Conservation (phyloP, 2,797 vertebrate species). For the Coregonus ussuriensis region DNA sequence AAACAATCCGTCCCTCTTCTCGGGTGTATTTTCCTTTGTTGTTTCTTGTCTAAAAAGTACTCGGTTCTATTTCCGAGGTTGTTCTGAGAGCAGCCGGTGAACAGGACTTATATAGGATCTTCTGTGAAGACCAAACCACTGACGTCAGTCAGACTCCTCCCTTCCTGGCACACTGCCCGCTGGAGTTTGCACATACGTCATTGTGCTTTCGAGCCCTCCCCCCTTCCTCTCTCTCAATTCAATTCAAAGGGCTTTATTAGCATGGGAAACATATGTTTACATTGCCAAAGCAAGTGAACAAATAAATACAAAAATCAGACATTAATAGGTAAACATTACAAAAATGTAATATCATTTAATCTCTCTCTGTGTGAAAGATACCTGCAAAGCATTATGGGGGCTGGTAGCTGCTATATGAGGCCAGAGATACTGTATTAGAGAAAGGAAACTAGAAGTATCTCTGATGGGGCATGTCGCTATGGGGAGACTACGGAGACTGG, state of each 20-base stretch:
- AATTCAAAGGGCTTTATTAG: too few species aligned
- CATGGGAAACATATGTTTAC: too few species aligned
- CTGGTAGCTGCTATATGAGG: too few species aligned
- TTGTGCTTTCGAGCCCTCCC: slow-evolving; percentile 11
- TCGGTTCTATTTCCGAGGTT: neutral
- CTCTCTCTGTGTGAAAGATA: neutral
- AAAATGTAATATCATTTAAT: neutral
- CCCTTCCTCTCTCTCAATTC: neutral
- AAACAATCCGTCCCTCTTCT: slow-evolving; percentile 19
- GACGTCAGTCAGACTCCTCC: slow-evolving; percentile 63
- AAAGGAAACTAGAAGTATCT: too few species aligned
- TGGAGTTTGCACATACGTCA: slow-evolving; percentile 63
- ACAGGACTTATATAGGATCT: slow-evolving; percentile 49
- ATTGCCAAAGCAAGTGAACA: too few species aligned
- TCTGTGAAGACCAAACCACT: neutral
- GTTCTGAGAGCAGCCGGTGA: slow-evolving; percentile 3
- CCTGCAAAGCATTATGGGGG: too few species aligned
- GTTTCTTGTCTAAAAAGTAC: neutral
- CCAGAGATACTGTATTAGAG: too few species aligned
- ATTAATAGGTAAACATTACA: too few species aligned
- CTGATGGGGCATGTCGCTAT: too few species aligned
- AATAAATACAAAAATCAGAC: too few species aligned
- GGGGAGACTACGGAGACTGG: too few species aligned
- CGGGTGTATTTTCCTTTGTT: neutral
- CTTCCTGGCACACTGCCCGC: slow-evolving; percentile 58